Evolutionary conservation across 2,113 vertebrate genomes (phyloP), one percentile per base, ranked within the genome.

Genomic region (Hypocryptadius cinnamomeus): DNA sequence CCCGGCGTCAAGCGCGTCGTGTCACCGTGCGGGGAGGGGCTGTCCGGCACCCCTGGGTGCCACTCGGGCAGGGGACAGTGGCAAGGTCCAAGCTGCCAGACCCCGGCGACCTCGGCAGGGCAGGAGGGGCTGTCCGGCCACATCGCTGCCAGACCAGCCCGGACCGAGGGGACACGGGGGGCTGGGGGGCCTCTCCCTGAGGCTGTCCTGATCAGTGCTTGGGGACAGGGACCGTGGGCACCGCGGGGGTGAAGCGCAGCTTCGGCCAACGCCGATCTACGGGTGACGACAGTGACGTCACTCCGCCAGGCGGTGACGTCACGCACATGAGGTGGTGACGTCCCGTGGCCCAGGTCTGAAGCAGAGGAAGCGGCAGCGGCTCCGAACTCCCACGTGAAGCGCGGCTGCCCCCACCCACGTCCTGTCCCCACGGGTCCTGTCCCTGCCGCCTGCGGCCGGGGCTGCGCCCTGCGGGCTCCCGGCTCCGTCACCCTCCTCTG

Each of bases 261-360:
- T 84, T 37, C 4, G 31, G 48, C 28, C 40, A 7, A 0, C 2
- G 19, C 24, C 2, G 22, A 27, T 39, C 14, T 2, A 1, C 2
- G 8, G 11, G 51, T 9, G 35, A 56, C 10, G 15, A 1, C 6
- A 1, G 3, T 18, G 31, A 40, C 24, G 51, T 65, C 85, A 53
- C 5, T 18, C 2, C 2, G 2, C 1, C 6, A 0, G 8, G 5
- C 6, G 12, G 7, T 20, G 50, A 48, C 13, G 66, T 57, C 85
- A 91, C 1, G 3, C 1, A 3, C 25, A 5, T 1, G 6, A 31
- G 53, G 20, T 3, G 39, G 8, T 31, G 44, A 66, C 5, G 25
- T 47, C 37, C 11, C 0, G 3, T 4, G 57, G 69, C 31, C 53
- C 10, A 22, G 33, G n/a, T 6, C 25, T 16, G 9, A 11, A 5